Conservation (phyloP, 1,140 invertebrate species). For the Drosophila lini region DNA sequence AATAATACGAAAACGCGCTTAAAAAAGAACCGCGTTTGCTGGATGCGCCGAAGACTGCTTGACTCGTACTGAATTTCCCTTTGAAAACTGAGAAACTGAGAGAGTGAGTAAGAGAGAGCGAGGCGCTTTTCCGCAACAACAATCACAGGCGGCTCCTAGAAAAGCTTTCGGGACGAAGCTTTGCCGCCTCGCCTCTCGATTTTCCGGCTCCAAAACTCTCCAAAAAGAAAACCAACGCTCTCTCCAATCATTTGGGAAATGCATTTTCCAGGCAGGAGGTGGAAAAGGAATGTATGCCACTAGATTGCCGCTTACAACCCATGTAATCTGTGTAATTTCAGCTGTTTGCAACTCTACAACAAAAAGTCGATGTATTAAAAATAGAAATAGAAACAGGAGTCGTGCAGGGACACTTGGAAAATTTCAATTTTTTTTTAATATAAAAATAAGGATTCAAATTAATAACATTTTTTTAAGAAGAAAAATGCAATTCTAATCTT, state of each 20-base stretch:
- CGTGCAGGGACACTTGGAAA: constrained; percentile 5
- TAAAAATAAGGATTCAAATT: neutral
- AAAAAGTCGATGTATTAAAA: constrained; percentile 4
- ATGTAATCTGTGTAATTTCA: constrained; percentile 55
- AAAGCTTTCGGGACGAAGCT: constrained; percentile 24
- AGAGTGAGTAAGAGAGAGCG: constrained; percentile 46
- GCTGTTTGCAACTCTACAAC: constrained; percentile 19
- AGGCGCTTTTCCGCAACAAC: constrained; percentile 49
- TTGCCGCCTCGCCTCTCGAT: constrained; percentile 4
- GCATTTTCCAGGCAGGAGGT: constrained; percentile 30
- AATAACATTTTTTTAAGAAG: too few relatives aligned
- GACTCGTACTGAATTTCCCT: constrained; percentile 79
- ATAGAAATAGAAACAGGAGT: neutral
- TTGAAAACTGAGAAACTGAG: constrained; percentile 2
- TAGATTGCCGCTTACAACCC: constrained; percentile 31
- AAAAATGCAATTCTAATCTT: too few relatives aligned
- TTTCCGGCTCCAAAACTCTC: constrained; percentile 37
- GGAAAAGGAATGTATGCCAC: constrained; percentile 44
- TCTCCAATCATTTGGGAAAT: constrained; percentile 56
- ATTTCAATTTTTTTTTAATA: neutral
- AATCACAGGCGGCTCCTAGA: constrained; percentile 32
- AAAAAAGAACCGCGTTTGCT: constrained; percentile 84
- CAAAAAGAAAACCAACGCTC: constrained; percentile 29
- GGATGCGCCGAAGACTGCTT: constrained; percentile 84
- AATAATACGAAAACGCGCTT: constrained; percentile 84